These are phyloP conservation scores for Spheniscus mendiculus DNA, from an alignment of 2,113 vertebrate genomes.

Conservation along the genomic window DNA sequence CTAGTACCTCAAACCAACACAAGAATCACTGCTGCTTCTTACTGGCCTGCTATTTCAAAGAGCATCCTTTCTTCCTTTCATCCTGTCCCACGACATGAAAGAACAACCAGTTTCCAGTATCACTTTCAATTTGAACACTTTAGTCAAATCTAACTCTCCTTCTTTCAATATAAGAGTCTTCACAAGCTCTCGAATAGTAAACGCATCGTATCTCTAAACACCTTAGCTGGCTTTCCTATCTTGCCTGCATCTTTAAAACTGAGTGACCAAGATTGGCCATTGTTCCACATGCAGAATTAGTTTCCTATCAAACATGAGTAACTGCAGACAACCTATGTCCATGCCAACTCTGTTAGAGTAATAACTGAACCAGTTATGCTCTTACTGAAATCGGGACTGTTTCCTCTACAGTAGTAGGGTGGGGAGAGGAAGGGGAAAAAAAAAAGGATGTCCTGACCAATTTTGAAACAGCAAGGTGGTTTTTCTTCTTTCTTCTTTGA, in stretches of 20 bases:
- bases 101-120: not conserved
- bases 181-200: not conserved
- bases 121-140: not conserved
- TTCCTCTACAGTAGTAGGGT: not conserved
- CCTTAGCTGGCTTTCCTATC: not conserved
- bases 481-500: not conserved
- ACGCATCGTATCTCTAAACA: rapidly evolving
- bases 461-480: not conserved
- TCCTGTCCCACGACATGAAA: not conserved
- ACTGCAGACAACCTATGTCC: not conserved
- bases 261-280: not conserved
- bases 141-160: not conserved
- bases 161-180: not conserved
- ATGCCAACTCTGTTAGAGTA: not conserved
- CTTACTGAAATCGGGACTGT: not conserved
- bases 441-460: not conserved
- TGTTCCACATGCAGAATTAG: not conserved
- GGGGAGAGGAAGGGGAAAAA: no score
- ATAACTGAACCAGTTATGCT: not conserved
- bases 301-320: not conserved
- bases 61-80: not conserved
- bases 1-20: not conserved
- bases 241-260: not conserved
- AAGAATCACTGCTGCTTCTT: not conserved
- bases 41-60: not conserved